These are phyloP conservation scores for Phyllostomus discolor DNA, from an alignment of 2,113 vertebrate genomes.

Conservation along the genomic window DNA sequence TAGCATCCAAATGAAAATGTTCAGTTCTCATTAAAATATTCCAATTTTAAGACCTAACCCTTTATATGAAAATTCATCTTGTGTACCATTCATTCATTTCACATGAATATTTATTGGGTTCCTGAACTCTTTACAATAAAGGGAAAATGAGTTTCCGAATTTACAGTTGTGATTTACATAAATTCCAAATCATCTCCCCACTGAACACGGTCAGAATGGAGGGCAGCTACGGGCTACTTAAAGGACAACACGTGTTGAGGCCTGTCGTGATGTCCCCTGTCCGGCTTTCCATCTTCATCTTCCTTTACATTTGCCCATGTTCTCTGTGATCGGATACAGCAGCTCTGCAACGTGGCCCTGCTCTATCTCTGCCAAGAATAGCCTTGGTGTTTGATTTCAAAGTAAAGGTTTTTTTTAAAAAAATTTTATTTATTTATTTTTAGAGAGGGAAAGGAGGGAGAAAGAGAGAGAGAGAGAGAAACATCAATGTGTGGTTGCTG, in stretches of 20 bases:
- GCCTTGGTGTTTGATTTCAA: background rate
- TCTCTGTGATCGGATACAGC: background rate
- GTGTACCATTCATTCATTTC: background rate
- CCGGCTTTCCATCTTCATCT: background rate
- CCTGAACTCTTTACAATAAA: conserved; percentile 33
- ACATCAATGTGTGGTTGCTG: no score
- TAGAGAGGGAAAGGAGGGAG: no score
- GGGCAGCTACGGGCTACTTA: background rate
- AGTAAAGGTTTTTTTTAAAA: background rate
- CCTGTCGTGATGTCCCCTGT: background rate
- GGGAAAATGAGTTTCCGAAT: conserved; percentile 54
- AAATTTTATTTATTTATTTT: no score
- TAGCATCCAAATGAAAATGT: conserved; percentile 60
- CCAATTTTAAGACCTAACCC: conserved; percentile 41
- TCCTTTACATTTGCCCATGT: background rate
- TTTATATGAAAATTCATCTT: conserved; percentile 57
- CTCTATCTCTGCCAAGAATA: background rate
- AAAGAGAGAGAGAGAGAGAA: no score
- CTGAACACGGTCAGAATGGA: background rate
- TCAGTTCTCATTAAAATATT: conserved; percentile 54
- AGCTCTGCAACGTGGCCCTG: background rate
- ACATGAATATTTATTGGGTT: conserved; percentile 59
- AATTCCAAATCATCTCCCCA: background rate
- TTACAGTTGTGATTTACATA: conserved; percentile 29
- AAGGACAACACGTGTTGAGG: background rate